phyloP scores from a whole-genome alignment of 2,797 vertebrate species.

The Paedocypris micromegethes region DNA sequence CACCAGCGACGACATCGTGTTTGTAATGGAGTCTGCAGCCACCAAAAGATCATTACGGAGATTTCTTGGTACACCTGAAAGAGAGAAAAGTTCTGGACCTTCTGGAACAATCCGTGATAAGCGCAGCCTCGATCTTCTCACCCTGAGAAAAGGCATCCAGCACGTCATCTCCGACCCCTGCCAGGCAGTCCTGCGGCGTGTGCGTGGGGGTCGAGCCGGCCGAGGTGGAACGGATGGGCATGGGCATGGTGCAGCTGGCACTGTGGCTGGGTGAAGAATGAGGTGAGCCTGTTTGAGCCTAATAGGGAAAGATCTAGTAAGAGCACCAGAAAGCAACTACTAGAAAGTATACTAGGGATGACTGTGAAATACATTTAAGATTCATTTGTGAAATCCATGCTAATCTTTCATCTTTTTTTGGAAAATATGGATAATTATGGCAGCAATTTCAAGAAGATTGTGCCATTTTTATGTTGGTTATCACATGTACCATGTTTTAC shows the following conservation, averaged over 20 bases:
- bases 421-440: too few species aligned
- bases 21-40: conserved; percentile 95
- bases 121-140: conserved; percentile 54
- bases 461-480: too few species aligned
- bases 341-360: not conserved
- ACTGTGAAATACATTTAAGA: too few species aligned
- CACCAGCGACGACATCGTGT: conserved; percentile 95
- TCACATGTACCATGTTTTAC: too few species aligned
- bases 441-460: too few species aligned
- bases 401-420: too few species aligned
- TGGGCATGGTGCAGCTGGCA: conserved; percentile 82
- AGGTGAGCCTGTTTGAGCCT: conserved; percentile 86
- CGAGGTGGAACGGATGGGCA: conserved; percentile 86
- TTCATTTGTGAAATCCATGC: too few species aligned
- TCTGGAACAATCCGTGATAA: not conserved
- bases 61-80: conserved; percentile 87
- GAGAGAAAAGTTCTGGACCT: conserved; percentile 5
- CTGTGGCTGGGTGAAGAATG: conserved; percentile 88
- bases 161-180: conserved; percentile 80
- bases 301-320: conserved; percentile 35
- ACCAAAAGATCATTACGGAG: conserved; percentile 93
- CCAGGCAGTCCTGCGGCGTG: conserved; percentile 79
- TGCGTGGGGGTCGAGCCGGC: conserved; percentile 92
- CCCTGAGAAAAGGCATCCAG: conserved; percentile 90
- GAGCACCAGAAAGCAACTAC: not conserved